phyloP scores from a whole-genome alignment of 2,888 invertebrate genomes.

The Scrobipalpa costella region DNA sequence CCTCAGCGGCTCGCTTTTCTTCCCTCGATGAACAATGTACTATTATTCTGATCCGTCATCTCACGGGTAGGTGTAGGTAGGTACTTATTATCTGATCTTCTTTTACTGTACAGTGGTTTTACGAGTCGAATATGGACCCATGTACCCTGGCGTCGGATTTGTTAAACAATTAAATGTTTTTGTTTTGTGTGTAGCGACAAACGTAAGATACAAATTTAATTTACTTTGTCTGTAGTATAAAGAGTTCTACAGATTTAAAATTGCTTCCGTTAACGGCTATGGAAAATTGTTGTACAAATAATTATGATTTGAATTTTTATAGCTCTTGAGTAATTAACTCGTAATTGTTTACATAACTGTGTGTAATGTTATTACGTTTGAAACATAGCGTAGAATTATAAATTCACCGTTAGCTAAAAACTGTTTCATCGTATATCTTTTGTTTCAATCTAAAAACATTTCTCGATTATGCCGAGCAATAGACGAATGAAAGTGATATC shows the following conservation, averaged over 20 bases:
- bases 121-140: too few species aligned
- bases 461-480: constrained; percentile 6
- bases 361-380: constrained; percentile 1
- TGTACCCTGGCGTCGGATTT: not conserved
- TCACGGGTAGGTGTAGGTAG: too few species aligned
- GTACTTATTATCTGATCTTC: too few species aligned
- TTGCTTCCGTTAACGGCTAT: too few species aligned
- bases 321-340: constrained; percentile 8
- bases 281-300: not conserved
- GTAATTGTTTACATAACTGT: constrained; percentile 13
- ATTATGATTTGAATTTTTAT: not conserved
- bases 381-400: not conserved
- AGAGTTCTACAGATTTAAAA: too few species aligned
- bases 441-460: not conserved
- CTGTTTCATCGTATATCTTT: not conserved
- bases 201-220: too few species aligned
- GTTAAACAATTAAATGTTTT: not conserved
- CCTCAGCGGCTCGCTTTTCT: too few species aligned
- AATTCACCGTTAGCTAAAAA: not conserved
- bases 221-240: too few species aligned
- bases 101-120: too few species aligned
- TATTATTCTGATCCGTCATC: too few species aligned
- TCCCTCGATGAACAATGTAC: too few species aligned
- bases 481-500: constrained; percentile 20
- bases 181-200: not conserved